Base-by-base conservation (phyloP, 2,113 vertebrate genomes). In the Alosa alosa region DNA sequence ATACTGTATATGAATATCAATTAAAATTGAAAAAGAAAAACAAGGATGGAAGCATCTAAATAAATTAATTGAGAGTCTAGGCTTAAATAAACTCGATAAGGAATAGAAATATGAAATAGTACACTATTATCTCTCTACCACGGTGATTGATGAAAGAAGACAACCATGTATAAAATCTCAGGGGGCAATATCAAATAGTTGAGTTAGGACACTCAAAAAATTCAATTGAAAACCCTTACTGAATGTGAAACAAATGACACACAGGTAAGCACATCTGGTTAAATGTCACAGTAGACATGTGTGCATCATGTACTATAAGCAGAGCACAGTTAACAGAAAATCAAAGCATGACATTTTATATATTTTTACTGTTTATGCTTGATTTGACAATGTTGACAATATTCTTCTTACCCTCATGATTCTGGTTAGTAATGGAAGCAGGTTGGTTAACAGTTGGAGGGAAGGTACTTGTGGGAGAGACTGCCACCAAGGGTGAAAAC, bases 351-450 rank as follows among this genome's bases (percentile, higher is more conserved):
- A 15, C 11, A 78, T 78, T 5, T 25, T 1, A 22, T 55, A 60
- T 60, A 0, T 60, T 22, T 60, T 60, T 6, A 22, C 11, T 7
- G 17, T 57, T 18, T 57, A 55, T 17, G 18, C 18, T 17, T 52
- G 4, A 55, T 17, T 55, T 3, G 39, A 25, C 60, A 64, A 41
- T 78, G 72, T 13, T 78, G 31, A 78, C 31, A 17, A 78, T 11
- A 78, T 78, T 78, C 36, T 78, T 78, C 72, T 78, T 78, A 78
- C 72, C 72, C 72, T 78, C 31, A 41, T 10, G 31, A 5, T 36
- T 90, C 82, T 25, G 6, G 22, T 85, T 81, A 83, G 86, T 0
- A 72, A 47, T 25, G 15, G 50, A 68, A 84, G 81, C 8, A 75
- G 55, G 22, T 45, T 22, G 39, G 55, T 83, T 86, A 86, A 47